Evolutionary conservation across 2,888 invertebrate species (phyloP), one percentile per base, ranked within the genome.

Genomic region (Ennomos fuscantarius): DNA sequence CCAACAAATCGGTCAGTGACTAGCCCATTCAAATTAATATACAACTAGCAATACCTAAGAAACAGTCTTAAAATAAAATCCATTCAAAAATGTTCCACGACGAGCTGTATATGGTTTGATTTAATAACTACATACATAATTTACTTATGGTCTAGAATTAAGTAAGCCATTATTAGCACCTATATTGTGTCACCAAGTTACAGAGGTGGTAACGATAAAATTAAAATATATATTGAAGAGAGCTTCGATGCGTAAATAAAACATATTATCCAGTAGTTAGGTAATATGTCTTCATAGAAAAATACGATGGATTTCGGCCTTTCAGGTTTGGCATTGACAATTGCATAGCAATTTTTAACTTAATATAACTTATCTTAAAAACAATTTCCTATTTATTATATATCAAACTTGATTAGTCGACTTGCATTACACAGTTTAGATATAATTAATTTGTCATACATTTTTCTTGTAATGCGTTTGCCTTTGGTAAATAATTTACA

Each of bases 81-180:
- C 62, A 70, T 33, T 48, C 10, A 32, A 45, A 37, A 60, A 62
- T 63, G 59, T 68, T 50, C 66, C 78, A 73, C 76, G 73, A 78
- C 78, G 72, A 32, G 36, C 45, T 49, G 46, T 47, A 46, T 50
- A 44, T 31, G 45, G 33, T 41, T 40, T 36, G 32, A 51, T 54
- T 55, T 34, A 9, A 37, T 58, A 51, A 55, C 45, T 58, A 54
- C 32, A 48, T 52, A 36, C 6, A 47, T 49, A 41, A 40, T 54
- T 37, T 54, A 15, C 50, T 52, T 55, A 55, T 11, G 8, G 11
- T 49, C 46, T 60, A 61, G 54, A 79, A 78, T 84, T 88, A 88
- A 87, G 87, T 86, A 89, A 86, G 83, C 83, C 72, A 44, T 78
- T 81, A 74, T 69, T 87, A 89, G 89, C 89, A 89, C 89, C 89